phyloP scores from a whole-genome alignment of 2,888 invertebrate genomes.

The Philonicus albiceps region DNA sequence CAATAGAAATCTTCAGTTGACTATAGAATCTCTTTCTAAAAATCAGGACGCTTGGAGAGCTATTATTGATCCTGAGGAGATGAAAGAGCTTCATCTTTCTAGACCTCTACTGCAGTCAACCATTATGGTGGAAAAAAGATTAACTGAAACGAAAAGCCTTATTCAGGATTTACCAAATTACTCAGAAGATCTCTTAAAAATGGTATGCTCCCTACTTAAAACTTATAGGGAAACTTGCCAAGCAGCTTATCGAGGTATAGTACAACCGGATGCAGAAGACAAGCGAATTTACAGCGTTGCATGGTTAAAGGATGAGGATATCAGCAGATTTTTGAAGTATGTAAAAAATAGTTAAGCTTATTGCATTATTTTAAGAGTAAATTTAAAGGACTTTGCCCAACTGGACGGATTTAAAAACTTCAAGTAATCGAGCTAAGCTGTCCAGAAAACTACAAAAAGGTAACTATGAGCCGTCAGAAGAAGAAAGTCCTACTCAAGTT shows the following conservation, averaged over 20 bases:
- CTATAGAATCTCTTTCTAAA: constrained; percentile 76
- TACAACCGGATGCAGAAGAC: constrained; percentile 80
- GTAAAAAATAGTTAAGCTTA: not conserved
- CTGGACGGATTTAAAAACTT: constrained; percentile 72
- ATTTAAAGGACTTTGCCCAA: constrained; percentile 76
- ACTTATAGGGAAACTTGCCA: constrained; percentile 79
- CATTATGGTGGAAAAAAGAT: constrained; percentile 71
- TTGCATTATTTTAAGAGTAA: not conserved
- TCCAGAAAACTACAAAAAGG: constrained; percentile 57
- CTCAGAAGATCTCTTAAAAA: constrained; percentile 76
- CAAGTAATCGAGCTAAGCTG: constrained; percentile 53
- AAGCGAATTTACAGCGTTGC: constrained; percentile 81
- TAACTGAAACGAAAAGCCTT: constrained; percentile 70
- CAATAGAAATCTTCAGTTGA: constrained; percentile 63
- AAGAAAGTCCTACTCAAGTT: constrained; percentile 82
- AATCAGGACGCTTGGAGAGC: constrained; percentile 82
- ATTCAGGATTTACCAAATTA: constrained; percentile 77
- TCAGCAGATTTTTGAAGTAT: constrained; percentile 88
- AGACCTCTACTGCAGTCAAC: constrained; percentile 77
- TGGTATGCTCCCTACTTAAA: constrained; percentile 74
- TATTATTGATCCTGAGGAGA: constrained; percentile 73
- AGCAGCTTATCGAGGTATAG: constrained; percentile 77
- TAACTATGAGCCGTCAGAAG: constrained; percentile 68
- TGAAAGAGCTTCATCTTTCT: constrained; percentile 69
- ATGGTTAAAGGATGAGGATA: constrained; percentile 95